These are phyloP conservation scores for Eristalinus aeneus DNA, from an alignment of 2,888 invertebrate genomes.

Conservation along the genomic window DNA sequence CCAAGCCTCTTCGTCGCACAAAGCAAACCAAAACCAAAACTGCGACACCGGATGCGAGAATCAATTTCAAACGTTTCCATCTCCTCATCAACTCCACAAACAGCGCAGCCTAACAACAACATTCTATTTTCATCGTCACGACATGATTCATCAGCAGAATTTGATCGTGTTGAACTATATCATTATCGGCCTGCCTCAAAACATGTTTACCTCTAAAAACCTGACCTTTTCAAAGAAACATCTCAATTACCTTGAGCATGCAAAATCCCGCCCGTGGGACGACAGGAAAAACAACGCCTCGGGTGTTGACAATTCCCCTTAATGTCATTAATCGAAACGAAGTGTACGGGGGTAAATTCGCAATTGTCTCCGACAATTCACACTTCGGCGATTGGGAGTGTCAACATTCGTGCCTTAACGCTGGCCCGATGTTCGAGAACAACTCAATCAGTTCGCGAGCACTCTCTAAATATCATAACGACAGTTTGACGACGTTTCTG, in stretches of 20 bases:
- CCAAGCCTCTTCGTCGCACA: no score
- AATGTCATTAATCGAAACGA: not conserved
- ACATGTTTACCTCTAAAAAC: slow-evolving; percentile 21
- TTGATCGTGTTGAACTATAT: not conserved
- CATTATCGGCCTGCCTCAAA: not conserved
- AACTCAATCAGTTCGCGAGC: not conserved
- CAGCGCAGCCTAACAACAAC: not conserved
- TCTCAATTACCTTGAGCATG: slow-evolving; percentile 24
- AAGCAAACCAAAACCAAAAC: no score
- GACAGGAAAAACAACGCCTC: not conserved
- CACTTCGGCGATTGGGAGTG: slow-evolving; percentile 3
- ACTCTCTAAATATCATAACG: slow-evolving; percentile 3
- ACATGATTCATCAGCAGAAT: not conserved
- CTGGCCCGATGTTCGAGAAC: not conserved
- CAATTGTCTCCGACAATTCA: slow-evolving; percentile 7
- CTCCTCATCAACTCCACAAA: not conserved
- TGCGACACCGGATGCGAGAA: no score
- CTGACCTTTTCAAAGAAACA: slow-evolving; percentile 23
- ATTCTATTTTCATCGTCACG: not conserved
- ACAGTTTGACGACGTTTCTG: not conserved
- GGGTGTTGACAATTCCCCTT: slow-evolving; percentile 5
- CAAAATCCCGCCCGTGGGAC: not conserved
- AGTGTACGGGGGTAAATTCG: not conserved
- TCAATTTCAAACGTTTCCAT: not conserved
- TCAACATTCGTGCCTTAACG: slow-evolving; percentile 15